These are phyloP conservation scores for Cassiopea xamachana DNA, from an alignment of 30 jellyfish, hydroid and myxozoan genomes.

Conservation along the genomic window DNA sequence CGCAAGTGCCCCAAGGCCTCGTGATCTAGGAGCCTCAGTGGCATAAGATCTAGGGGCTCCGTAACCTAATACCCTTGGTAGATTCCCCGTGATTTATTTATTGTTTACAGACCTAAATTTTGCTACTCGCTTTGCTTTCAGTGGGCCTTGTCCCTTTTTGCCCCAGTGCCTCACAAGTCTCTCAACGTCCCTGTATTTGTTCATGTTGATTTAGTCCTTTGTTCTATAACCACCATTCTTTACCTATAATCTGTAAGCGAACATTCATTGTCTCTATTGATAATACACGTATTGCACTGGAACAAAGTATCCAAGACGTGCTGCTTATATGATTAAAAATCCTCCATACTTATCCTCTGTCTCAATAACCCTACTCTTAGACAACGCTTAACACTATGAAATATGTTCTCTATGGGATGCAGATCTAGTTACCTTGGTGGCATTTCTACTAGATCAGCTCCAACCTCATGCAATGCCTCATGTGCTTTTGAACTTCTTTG, in stretches of 20 bases:
- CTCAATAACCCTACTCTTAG: neutral
- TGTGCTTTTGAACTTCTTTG: slow-evolving; percentile 20
- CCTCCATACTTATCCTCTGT: neutral
- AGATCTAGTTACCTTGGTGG: slow-evolving; percentile 44
- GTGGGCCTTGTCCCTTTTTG: no score
- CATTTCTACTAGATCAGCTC: slow-evolving; percentile 13
- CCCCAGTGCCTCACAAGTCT: no score
- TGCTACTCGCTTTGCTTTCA: no score
- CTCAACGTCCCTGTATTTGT: neutral
- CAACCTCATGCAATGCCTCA: slow-evolving; percentile 18
- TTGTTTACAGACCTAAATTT: no score
- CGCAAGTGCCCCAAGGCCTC: no score
- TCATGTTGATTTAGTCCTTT: neutral
- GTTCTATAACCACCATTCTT: slow-evolving; percentile 21
- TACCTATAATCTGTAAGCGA: neutral
- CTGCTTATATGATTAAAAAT: neutral
- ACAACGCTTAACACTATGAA: slow-evolving; percentile 3
- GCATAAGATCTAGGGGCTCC: no score
- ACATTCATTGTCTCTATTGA: neutral
- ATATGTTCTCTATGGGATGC: slow-evolving; percentile 29
- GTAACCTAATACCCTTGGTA: no score
- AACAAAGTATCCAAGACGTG: neutral
- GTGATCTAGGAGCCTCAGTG: no score
- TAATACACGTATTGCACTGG: neutral
- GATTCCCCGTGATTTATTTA: no score